Base-by-base conservation (phyloP, 2,113 vertebrate genomes). In the Amazona guildingii region DNA sequence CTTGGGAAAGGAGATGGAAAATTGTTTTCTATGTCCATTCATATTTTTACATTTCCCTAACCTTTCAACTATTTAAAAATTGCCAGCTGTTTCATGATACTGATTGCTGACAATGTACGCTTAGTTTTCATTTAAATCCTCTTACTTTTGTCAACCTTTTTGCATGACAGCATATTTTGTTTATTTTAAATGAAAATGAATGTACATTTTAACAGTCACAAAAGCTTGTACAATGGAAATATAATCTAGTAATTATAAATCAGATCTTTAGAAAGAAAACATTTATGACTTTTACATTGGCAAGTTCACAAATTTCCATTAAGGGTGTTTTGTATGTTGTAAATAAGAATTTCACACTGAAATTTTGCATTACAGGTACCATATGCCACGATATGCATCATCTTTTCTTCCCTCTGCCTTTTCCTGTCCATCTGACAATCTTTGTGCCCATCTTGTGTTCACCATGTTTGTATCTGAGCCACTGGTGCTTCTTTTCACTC, bases 101-200 rank as follows among this genome's bases (percentile, higher is more conserved):
- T 62, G 85, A 64, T 18, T 90, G 78, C 64, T 39, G 74, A 68
- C 88, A 90, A 43, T 29, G 7, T 63, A 66, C 52, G n/a, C 52
- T 80, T 86, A 49, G 0, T 79, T 97, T 96, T 94, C 62, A 62
- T 95, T 89, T 83, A 92, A 91, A 90, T 80, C 20, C 24, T 85
- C 61, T 72, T 77, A 80, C 82, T 95, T 90, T 90, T 87, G 17
- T 27, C 29, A 87, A 39, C 29, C 29, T 92, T 94, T 89, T 78
- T 84, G 9, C 44, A 37, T 89, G 86, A 37, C 37, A 70, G 23
- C 68, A 49, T 78, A 68, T 88, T 94, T 93, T 95, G 49, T 96
- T 92, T 90, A 82, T 90, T 94, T 90, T 88, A 64, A 90, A 84
- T 13, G 24, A 82, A 93, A 90, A 86, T 61, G 12, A 72, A 68